Evolutionary conservation across 2,888 invertebrate species (phyloP).

Genomic region (Perdita meconis): DNA sequence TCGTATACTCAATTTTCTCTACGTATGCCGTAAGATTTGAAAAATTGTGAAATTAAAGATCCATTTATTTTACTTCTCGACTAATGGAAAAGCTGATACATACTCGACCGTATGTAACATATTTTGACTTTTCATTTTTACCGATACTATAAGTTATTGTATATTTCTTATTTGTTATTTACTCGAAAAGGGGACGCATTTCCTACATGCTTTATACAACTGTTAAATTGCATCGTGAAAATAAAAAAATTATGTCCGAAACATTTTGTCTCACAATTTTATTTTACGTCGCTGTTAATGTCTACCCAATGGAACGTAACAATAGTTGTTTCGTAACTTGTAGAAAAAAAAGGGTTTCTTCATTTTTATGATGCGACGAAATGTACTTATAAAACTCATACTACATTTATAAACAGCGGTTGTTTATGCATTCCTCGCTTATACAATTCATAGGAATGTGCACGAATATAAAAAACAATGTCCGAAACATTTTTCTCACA

Average conservation of each 20-base stretch:
- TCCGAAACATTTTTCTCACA: too few relatives aligned
- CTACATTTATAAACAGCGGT: too few relatives aligned
- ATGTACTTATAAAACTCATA: too few relatives aligned
- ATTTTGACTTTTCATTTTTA: constrained; percentile 19
- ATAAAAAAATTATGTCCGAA: constrained; percentile 43
- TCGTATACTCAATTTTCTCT: constrained; percentile 15
- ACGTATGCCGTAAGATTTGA: constrained; percentile 1
- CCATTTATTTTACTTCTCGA: constrained; percentile 19
- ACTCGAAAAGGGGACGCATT: constrained; percentile 25
- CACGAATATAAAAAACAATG: too few relatives aligned
- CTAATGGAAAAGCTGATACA: neutral
- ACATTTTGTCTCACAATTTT: constrained; percentile 27
- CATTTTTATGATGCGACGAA: too few relatives aligned
- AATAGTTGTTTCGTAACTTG: constrained; percentile 1
- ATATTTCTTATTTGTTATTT: constrained; percentile 52
- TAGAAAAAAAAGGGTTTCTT: too few relatives aligned
- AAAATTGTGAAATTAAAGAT: constrained; percentile 8
- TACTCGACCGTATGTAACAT: constrained; percentile 2
- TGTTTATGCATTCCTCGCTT: too few relatives aligned
- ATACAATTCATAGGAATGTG: too few relatives aligned
- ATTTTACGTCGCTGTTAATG: too few relatives aligned
- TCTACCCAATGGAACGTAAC: neutral
- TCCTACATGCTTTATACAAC: constrained; percentile 59
- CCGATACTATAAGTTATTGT: constrained; percentile 47
- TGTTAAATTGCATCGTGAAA: constrained; percentile 58